Evolutionary conservation across 2,113 vertebrate genomes (phyloP).

Genomic region (Erythrocercus mccallii): DNA sequence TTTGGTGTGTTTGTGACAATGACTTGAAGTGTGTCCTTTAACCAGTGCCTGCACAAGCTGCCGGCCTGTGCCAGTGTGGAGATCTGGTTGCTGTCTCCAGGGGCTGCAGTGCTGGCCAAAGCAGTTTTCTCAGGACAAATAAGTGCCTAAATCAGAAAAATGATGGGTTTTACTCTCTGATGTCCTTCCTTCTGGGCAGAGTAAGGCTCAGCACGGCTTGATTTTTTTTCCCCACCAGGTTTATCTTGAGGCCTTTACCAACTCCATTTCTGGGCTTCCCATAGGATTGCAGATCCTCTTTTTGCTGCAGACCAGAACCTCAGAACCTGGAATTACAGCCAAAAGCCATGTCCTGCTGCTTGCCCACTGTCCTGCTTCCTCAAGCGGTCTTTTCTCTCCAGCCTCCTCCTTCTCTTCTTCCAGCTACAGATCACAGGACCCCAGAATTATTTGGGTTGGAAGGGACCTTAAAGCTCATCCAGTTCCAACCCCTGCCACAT

Average conservation of each 20-base stretch:
- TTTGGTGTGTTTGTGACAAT: neutral
- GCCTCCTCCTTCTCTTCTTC: neutral
- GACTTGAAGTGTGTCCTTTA: neutral
- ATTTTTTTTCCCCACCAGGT: neutral
- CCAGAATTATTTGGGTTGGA: neutral
- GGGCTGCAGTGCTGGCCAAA: neutral
- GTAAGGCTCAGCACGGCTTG: neutral
- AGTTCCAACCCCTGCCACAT: neutral
- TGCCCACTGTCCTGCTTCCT: neutral
- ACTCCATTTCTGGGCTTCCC: neutral
- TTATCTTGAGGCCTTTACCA: neutral
- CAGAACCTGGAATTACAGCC: neutral
- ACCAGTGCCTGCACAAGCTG: neutral
- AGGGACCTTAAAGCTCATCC: neutral
- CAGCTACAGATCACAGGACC: neutral
- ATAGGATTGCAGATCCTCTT: neutral
- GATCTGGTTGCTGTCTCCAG: neutral
- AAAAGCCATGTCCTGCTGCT: neutral
- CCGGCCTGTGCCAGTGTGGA: neutral
- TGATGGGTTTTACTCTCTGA: neutral
- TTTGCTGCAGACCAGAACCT: neutral
- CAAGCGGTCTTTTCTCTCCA: neutral
- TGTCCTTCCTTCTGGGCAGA: neutral
- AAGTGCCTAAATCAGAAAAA: neutral
- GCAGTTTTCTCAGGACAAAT: neutral